These are phyloP conservation scores for Hemicrepidius hirtus DNA, from an alignment of 2,888 invertebrate genomes.

Conservation along the genomic window DNA sequence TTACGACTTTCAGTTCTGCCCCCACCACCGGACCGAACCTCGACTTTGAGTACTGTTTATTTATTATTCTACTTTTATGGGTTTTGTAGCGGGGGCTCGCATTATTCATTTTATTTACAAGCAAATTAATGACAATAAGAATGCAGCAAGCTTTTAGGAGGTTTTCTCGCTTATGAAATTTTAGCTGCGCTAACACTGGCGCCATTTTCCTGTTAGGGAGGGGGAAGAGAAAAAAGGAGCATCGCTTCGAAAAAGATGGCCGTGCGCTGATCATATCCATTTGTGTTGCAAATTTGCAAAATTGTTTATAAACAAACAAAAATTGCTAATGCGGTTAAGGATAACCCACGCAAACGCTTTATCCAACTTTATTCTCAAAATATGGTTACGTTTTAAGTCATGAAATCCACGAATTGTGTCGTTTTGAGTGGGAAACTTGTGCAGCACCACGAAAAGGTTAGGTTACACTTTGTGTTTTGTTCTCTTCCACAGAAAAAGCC, in stretches of 20 bases:
- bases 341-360: not conserved
- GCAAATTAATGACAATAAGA: constrained; percentile 10
- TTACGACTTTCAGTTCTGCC: constrained; percentile 61
- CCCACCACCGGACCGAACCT: constrained; percentile 55
- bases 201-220: constrained; percentile 52
- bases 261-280: constrained; percentile 68
- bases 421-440: constrained; percentile 1
- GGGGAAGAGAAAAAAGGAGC: constrained; percentile 65
- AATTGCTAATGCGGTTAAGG: constrained; percentile 12
- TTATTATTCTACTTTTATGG: constrained; percentile 16
- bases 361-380: not conserved
- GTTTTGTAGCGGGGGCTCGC: constrained; percentile 1
- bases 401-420: not conserved
- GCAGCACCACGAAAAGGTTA: constrained; percentile 14
- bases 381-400: not conserved
- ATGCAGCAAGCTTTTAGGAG: not conserved
- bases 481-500: not conserved
- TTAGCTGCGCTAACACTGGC: not conserved
- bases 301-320: constrained; percentile 69
- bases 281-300: constrained; percentile 69
- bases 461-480: constrained; percentile 22
- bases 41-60: constrained; percentile 12
- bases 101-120: constrained; percentile 17
- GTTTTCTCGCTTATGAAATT: not conserved
- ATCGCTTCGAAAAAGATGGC: constrained; percentile 68